Base-by-base conservation (phyloP, 2,888 invertebrate genomes). In the Muscina levida region DNA sequence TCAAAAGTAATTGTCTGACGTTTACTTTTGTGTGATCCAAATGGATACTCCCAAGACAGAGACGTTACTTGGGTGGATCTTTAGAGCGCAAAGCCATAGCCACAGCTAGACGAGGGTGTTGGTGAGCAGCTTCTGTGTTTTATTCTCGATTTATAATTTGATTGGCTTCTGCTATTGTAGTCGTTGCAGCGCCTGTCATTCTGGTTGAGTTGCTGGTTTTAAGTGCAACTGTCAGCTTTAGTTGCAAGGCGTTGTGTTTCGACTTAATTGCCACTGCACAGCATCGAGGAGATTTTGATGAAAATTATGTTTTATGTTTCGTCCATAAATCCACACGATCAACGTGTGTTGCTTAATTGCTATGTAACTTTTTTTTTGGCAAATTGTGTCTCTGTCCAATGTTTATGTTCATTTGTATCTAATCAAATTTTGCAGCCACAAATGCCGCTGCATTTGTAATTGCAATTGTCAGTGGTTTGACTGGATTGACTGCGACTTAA, bases 1-100 rank as follows among this genome's bases (percentile, higher is more conserved):
- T 83, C 83, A 83, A 82, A 83, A 82, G 82, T 76, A 82, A 82
- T 83, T 83, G 83, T 80, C 75, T 82, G 83, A 79, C 68, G 76
- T 79, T 79, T 66, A 51, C 15, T 76, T 76, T 70, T 42, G 46
- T 17, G 11, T 66, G 66, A 37, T 44, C 71, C 46, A 53, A 53
- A 59, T 72, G 67, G 74, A 24, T 81, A 74, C 73, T 71, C 73
- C 80, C 73, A 73, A 77, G 70, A 68, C 57, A 48, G 66, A 74
- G 46, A 81, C 53, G 22, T 19, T 48, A 17, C 59, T 31, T 81
- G 71, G 81, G 77, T 81, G 77, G 77, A 81, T 81, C 77, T 67
- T 51, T 17, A 11, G 46, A 62, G 37, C n/a, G 22, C 17, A 39
- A 6, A 17, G 6, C 24, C 59, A 62, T 11, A 13, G 26, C 3